Evolutionary conservation across 2,888 invertebrate genomes (phyloP).

Genomic region (Lycophotia porphyrea): DNA sequence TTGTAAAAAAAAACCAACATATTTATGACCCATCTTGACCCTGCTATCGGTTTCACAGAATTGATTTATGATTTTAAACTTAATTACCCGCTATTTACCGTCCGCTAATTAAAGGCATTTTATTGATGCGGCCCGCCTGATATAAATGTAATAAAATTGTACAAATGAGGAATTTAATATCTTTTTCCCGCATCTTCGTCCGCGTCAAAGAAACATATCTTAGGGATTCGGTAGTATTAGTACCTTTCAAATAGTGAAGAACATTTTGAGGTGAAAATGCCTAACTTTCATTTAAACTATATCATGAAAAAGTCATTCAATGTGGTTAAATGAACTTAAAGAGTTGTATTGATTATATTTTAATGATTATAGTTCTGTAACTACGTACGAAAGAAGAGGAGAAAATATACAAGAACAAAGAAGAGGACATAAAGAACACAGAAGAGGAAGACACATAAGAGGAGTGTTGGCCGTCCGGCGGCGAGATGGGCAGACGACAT

Average conservation of each 20-base stretch:
- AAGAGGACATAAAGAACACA: no score
- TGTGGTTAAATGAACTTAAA: no score
- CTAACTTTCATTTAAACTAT: no score
- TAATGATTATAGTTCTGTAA: no score
- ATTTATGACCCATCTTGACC: slow-evolving; percentile 50
- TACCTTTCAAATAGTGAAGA: background rate
- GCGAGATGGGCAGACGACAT: no score
- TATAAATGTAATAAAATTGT: slow-evolving; percentile 26
- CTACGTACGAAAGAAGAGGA: no score
- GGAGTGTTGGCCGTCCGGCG: no score
- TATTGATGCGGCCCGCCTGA: slow-evolving; percentile 26
- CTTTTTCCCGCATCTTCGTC: background rate
- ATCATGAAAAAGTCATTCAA: no score
- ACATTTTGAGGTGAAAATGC: background rate
- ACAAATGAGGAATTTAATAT: slow-evolving; percentile 1
- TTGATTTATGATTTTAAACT: slow-evolving; percentile 53
- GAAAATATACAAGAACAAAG: no score
- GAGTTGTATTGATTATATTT: no score
- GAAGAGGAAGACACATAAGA: no score
- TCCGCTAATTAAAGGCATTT: slow-evolving; percentile 45
- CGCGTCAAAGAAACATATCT: background rate
- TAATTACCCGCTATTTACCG: slow-evolving; percentile 53
- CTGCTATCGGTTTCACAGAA: slow-evolving; percentile 52
- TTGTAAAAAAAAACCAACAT: slow-evolving; percentile 33
- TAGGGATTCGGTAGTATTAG: background rate